Evolutionary conservation across 1,140 invertebrate species (phyloP).

Genomic region (Agraylea sexmaculata): DNA sequence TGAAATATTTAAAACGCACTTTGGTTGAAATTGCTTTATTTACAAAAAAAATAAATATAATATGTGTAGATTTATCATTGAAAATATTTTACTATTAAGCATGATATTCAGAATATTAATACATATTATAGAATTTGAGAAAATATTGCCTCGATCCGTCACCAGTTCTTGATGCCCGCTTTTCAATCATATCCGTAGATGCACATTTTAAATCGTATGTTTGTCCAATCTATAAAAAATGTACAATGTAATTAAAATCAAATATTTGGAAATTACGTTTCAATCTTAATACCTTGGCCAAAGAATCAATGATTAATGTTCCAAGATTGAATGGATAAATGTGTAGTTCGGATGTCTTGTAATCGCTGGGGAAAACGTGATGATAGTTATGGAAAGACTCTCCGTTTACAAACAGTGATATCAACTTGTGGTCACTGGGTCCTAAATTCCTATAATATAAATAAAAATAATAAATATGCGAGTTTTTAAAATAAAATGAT

Average conservation of each 20-base stretch:
- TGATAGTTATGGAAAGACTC: conserved; percentile 69
- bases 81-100: too few relatives aligned
- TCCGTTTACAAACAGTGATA: conserved; percentile 43
- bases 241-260: too few relatives aligned
- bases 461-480: too few relatives aligned
- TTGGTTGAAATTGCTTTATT: too few relatives aligned
- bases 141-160: too few relatives aligned
- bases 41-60: too few relatives aligned
- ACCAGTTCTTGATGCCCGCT: conserved; percentile 46
- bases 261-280: too few relatives aligned
- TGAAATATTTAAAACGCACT: too few relatives aligned
- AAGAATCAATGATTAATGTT: not conserved
- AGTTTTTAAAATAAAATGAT: too few relatives aligned
- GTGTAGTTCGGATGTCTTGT: conserved; percentile 53
- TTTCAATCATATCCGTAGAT: conserved; percentile 40
- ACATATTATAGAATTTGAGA: too few relatives aligned
- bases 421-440: conserved; percentile 50
- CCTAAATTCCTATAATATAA: conserved; percentile 51
- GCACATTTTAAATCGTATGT: conserved; percentile 51
- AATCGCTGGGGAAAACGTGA: conserved; percentile 67
- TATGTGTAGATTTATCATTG: too few relatives aligned
- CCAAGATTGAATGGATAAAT: conserved; percentile 25
- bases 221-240: conserved; percentile 45
- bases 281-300: not conserved
- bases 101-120: too few relatives aligned